Base-by-base conservation (phyloP, 2,113 vertebrate genomes). In the Polyodon spathula region DNA sequence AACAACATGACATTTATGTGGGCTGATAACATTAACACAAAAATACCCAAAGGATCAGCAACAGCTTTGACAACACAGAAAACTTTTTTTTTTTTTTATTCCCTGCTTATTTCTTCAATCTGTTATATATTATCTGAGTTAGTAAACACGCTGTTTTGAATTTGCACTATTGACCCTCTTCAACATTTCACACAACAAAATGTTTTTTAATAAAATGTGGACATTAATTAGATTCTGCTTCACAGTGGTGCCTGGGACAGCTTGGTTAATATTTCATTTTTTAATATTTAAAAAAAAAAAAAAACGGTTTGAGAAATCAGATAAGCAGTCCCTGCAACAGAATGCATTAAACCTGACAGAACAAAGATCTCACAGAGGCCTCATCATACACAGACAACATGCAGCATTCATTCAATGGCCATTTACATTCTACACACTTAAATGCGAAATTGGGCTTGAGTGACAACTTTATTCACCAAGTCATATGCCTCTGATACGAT, bases 381-480 rank as follows among this genome's bases (percentile, higher is more conserved):
- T 82, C 70, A 73, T 80, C 78, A 81, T 76, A 76, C 2, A 0
- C 62, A 83, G 77, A 79, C 72, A 80, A 78, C 77, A 71, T 63
- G 64, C 73, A 78, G 59, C 69, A 84, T 83, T 81, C 83, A 83
- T 80, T 83, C 65, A 60, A 8, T 63, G 73, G 78, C 78, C 74
- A 66, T 71, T 81, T 67, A 67, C 52, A 72, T 76, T 81, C 6
- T 1, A 62, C 71, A 48, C 14, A 66, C 48, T 66, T 1, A 0
- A 71, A 68, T 8, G 15, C 79, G 60, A 82, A 83, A 85, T 76
- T 56, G 77, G 57, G 40, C 66, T 77, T 83, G 82, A 84, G 75
- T 81, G 86, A 86, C 81, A 79, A 72, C 73, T 84, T 84, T 78
- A 85, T 84, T 86, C 82, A 73, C 68, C 54, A 42, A 80, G 71